Evolutionary conservation across 1,140 invertebrate species (phyloP), one percentile per base, ranked within the genome.

Genomic region (Sinella curviseta): DNA sequence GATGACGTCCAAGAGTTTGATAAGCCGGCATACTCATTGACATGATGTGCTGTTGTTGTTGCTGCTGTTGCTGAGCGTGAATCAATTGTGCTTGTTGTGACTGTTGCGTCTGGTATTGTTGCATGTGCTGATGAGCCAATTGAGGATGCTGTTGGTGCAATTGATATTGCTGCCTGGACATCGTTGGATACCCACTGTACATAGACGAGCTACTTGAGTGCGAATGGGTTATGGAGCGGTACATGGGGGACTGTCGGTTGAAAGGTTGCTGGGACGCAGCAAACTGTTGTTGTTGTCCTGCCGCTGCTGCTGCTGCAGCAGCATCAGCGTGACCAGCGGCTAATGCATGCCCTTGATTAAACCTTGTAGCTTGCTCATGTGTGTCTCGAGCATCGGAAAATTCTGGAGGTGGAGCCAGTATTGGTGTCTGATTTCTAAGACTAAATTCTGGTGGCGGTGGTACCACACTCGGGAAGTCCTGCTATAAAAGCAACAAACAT

Each of bases 371-470:
- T 70, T 86, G 82, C 80, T 84, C 85, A 79, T 82, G 86, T 35
- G 87, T 88, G 60, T 82, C 80, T n/a, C 85, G 80, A 12, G 84
- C 81, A 55, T 88, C 91, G 70, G 88, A 90, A 84, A 93, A 94
- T 85, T 93, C 92, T 8, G 93, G 93, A n/a, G 93, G 92, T n/a
- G 93, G 93, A 14, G 92, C 92, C 1, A 93, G 87, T 76, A 92
- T 92, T 30, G 92, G 87, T 77, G 84, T 83, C 33, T 82, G 80
- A 78, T 83, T 82, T 14, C 76, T n/a, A 30, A 82, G 74, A 20
- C 83, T 81, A 81, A 85, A 85, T 67, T 84, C 84, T 12, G 85
- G 84, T 0, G 85, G 85, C 24, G 86, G 84, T 24, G 85, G 86
- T 30, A 85, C 82, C 0, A 86, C 80, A 33, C 81, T 82, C 20